Conservation (phyloP, 2,113 vertebrate genomes). For the Romanogobio albipinnatus region DNA sequence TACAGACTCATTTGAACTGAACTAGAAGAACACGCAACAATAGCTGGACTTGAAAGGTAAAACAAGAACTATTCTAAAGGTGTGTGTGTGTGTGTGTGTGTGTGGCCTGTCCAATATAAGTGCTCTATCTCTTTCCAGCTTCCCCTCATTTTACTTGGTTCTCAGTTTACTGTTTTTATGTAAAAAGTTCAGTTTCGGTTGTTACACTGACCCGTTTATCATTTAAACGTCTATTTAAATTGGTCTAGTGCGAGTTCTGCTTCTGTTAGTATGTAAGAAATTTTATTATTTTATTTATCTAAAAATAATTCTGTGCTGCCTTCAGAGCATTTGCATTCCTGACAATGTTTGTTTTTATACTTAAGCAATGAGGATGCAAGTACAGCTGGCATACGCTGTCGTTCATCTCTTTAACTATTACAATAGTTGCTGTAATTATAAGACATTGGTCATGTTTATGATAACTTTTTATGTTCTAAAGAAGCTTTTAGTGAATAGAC, state of each 20-base stretch:
- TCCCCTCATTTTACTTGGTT: neutral
- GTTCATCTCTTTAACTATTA: neutral
- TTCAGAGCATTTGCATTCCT: neutral
- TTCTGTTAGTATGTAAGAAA: neutral
- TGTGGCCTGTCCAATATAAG: neutral
- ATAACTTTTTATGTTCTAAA: neutral
- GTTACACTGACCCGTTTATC: neutral
- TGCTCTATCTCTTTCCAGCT: neutral
- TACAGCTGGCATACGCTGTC: neutral
- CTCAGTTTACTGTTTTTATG: conserved; percentile 9
- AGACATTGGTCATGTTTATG: neutral
- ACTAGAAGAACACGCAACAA: neutral
- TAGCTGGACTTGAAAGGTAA: neutral
- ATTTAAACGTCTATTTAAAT: neutral
- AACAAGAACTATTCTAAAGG: conserved; percentile 32
- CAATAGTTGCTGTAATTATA: neutral
- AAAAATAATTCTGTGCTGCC: neutral
- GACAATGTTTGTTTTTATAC: neutral
- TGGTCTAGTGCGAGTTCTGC: neutral
- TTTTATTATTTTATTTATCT: neutral
- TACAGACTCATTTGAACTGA: conserved; percentile 11
- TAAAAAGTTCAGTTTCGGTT: neutral
- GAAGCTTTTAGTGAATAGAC: neutral
- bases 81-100: neutral
- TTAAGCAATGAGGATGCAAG: neutral